Evolutionary conservation across 2,888 invertebrate species (phyloP).

Genomic region (Tholera decimalis): DNA sequence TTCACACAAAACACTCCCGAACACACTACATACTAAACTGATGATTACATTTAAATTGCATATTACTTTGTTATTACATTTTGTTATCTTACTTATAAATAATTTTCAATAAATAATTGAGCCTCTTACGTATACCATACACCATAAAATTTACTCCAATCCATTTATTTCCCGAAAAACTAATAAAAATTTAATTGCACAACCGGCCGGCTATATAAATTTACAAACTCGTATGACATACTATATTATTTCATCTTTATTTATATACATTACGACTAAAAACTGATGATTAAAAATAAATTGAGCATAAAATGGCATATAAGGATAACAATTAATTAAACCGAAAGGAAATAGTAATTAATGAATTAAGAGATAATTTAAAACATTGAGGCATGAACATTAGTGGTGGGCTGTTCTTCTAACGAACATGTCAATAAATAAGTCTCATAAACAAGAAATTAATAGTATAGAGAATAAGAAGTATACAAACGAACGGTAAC

Average conservation of each 20-base stretch:
- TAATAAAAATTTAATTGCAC: constrained; percentile 86
- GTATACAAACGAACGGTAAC: constrained; percentile 42
- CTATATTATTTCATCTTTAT: constrained; percentile 63
- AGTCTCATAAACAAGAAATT: constrained; percentile 23
- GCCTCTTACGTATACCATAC: constrained; percentile 80
- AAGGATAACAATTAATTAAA: constrained; percentile 55
- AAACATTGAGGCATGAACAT: constrained; percentile 55
- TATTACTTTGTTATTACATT: constrained; percentile 49
- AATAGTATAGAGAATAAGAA: constrained; percentile 41
- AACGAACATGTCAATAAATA: constrained; percentile 54
- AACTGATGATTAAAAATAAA: constrained; percentile 56
- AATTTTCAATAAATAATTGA: constrained; percentile 77
- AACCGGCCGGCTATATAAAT: constrained; percentile 86
- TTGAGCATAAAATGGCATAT: constrained; percentile 66
- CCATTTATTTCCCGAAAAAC: constrained; percentile 69
- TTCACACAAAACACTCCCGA: constrained; percentile 45
- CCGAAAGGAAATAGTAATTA: constrained; percentile 29
- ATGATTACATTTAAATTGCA: constrained; percentile 51
- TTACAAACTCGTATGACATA: constrained; percentile 74
- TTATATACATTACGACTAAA: constrained; percentile 70
- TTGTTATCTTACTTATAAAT: constrained; percentile 52
- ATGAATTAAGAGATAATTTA: constrained; percentile 46
- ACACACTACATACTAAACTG: constrained; percentile 41
- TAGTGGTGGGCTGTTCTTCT: constrained; percentile 60
- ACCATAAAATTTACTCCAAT: constrained; percentile 75